Percentiles rank a stretch among this genome's conserved stretches.
These are phyloP conservation scores for Gymnothorax javanicus DNA, from an alignment of 2,797 vertebrate species.

Conservation along the genomic window DNA sequence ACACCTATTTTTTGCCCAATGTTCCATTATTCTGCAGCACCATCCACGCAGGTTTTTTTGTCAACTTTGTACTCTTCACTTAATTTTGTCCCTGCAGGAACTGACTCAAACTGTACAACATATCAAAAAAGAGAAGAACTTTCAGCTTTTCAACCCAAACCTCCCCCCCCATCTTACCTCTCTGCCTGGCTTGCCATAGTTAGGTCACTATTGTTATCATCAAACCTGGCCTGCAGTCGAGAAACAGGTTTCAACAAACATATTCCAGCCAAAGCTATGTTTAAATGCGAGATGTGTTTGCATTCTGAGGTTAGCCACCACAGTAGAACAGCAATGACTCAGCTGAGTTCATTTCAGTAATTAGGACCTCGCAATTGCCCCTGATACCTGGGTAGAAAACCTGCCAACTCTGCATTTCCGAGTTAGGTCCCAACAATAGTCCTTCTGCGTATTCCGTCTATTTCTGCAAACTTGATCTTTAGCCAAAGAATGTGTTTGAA, in stretches of 20 bases:
- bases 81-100: background rate
- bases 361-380: background rate
- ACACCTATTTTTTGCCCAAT: background rate
- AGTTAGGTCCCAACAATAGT: background rate
- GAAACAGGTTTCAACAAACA: background rate
- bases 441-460: background rate
- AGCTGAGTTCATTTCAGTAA: constrained; percentile 1
- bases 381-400: background rate
- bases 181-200: background rate
- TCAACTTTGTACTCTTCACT: background rate
- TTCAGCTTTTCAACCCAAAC: background rate
- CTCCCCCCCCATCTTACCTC: background rate
- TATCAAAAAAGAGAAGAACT: background rate
- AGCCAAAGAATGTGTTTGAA: background rate
- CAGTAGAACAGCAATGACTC: background rate
- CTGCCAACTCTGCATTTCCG: background rate
- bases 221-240: background rate
- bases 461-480: background rate
- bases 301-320: background rate
- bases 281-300: background rate
- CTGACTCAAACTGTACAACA: background rate
- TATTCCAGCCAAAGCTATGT: background rate
- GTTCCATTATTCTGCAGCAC: background rate
- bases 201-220: background rate
- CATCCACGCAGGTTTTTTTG: background rate